Evolutionary conservation across 2,113 vertebrate genomes (phyloP).

Genomic region (Pedionomus torquatus): DNA sequence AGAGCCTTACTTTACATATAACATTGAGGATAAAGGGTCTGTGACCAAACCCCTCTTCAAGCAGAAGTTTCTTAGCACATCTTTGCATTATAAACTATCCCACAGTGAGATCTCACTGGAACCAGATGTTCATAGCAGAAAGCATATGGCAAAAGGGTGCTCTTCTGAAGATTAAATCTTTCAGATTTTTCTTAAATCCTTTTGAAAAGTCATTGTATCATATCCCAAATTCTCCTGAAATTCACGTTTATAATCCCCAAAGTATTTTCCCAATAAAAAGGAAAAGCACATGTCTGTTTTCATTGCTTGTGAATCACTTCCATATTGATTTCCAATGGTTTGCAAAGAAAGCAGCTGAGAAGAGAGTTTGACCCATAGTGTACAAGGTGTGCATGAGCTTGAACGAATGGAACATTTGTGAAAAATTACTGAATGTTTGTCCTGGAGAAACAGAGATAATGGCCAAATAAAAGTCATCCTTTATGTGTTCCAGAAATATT

Average conservation of each 20-base stretch:
- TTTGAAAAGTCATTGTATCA: conserved; percentile 32
- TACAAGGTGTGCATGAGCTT: conserved; percentile 34
- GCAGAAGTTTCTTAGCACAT: conserved; percentile 60
- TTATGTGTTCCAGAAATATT: conserved; percentile 13
- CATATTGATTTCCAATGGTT: conserved; percentile 22
- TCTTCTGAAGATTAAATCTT: too few relatives aligned
- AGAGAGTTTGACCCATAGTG: background rate
- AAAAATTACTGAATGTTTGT: conserved; percentile 29
- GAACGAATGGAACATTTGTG: conserved; percentile 43
- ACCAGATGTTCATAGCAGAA: conserved; percentile 60
- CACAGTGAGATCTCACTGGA: conserved; percentile 39
- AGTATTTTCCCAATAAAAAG: background rate
- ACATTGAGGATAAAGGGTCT: conserved; percentile 21
- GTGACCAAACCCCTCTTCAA: conserved; percentile 33
- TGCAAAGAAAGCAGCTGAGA: conserved; percentile 16
- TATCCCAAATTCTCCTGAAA: conserved; percentile 32
- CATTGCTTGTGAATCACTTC: conserved; percentile 42
- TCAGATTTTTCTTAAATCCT: conserved; percentile 30
- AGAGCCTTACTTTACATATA: background rate
- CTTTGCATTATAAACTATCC: conserved; percentile 58
- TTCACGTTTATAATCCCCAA: conserved; percentile 17
- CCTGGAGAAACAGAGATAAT: conserved; percentile 7
- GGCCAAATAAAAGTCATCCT: background rate
- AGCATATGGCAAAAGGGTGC: conserved; percentile 29
- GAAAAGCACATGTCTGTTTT: background rate